Evolutionary conservation across 2,888 invertebrate genomes (phyloP), one percentile per base, ranked within the genome.

Genomic region (Plebejus argus): DNA sequence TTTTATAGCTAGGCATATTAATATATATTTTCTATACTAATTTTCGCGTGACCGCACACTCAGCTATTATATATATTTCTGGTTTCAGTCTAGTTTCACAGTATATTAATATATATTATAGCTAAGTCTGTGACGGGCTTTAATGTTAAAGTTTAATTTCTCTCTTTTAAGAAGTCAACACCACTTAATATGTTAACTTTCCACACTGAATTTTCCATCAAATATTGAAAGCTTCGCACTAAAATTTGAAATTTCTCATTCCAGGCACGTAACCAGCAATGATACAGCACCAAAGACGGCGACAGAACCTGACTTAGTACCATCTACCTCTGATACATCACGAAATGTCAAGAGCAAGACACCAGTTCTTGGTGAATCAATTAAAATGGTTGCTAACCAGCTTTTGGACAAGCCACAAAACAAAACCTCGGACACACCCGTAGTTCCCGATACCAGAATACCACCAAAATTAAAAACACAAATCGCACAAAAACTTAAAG

Each of bases 381-480:
- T 95, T 70, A 94, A 95, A 87, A 91, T 94, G 84, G 94, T 95
- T 15, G 92, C 95, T 1, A 95, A 92, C 80, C 95, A 95, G 86
- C 86, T 95, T 12, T 88, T 95, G 72, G 95, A 95, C 8, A 90
- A 93, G 84, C 90, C 85, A 4, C 82, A 85, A 0, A 93, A 91
- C 78, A 82, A 86, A 28, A 87, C 91, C 1, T 83, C 82, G 1
- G 87, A 88, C 77, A 83, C 90, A 45, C 90, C 94, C 56, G 88
- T 95, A 35, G 90, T 95, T 12, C 86, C 94, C 8, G 96, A 96
- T 82, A 95, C 95, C 0, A 93, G 96, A 88, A 95, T 96, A 80
- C 96, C 96, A 28, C 96, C 96, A 6, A 95, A 95, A 87, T 85
- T 96, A 1, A 95, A 95, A 86, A 93, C 91, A 77, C 95, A 95